Base-by-base conservation (phyloP, 2,888 invertebrate species). In the Germaria angustata region DNA sequence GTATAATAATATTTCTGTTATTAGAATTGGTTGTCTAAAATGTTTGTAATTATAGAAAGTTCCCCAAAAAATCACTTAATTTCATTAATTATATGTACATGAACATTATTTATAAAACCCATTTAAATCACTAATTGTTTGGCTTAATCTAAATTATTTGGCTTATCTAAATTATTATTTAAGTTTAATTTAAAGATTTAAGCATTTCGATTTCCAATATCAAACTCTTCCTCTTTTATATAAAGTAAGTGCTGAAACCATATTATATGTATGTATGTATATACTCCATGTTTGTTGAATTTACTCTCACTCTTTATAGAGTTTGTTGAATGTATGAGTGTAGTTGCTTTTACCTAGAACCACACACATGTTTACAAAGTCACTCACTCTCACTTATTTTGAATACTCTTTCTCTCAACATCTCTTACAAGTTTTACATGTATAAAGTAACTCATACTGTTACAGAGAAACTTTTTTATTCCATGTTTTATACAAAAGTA, bases 261-360 rank as follows among this genome's bases (percentile, higher is more conserved):
- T 72, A 61, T 73, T 75, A 75, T 80, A n/a, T n/a, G n/a, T n/a
- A n/a, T n/a, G n/a, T n/a, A n/a, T n/a, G n/a, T n/a, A n/a, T n/a
- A 73, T 75, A 69, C 72, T 59, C 72, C 65, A 59, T 77, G 2
- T 63, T n/a, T 53, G 28, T 61, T 69, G 44, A 65, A 75, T 73
- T 80, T 81, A 76, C 79, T 79, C 78, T 76, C 78, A 81, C 71
- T 76, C 76, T 68, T 72, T 53, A 61, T 7, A 32, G 32, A 8
- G 13, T 57, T 39, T 61, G 24, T 71, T 24, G 44, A 34, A 65
- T 57, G 36, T 53, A 20, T 65, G 46, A 57, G 36, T 59, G 59
- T 55, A 46, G 9, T 17, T 32, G 44, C 22, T 15, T 55, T n/a
- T 61, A 13, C 49, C 46, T 32, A 15, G 5, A 15, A 39, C 36